phyloP scores from a whole-genome alignment of 1,140 invertebrate genomes.

The Chelonus insularis region DNA sequence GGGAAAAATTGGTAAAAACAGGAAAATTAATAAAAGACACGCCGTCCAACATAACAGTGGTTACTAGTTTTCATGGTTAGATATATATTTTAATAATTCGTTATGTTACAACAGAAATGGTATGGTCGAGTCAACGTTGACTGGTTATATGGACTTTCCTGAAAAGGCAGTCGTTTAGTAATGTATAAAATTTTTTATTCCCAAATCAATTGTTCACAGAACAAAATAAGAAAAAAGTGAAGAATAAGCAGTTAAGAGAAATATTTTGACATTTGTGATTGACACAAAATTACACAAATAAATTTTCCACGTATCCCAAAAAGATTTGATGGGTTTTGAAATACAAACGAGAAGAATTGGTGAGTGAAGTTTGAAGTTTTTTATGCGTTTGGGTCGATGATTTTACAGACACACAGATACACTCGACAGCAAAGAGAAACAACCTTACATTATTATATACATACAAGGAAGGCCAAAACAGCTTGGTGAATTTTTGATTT shows the following conservation, averaged over 20 bases:
- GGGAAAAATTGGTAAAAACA: no score
- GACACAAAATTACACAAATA: constrained; percentile 12
- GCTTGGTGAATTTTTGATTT: constrained; percentile 40
- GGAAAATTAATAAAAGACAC: no score
- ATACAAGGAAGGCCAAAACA: background rate
- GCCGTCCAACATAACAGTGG: no score
- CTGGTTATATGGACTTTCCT: no score
- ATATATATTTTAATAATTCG: no score
- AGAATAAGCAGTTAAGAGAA: background rate
- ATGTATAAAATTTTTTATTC: background rate
- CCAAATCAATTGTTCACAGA: background rate
- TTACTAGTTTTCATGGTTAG: no score
- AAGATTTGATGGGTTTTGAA: constrained; percentile 15
- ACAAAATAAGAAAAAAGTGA: background rate
- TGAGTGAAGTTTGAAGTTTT: constrained; percentile 10
- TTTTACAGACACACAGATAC: no score
- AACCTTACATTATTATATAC: background rate
- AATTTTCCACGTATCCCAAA: constrained; percentile 2
- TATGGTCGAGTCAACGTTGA: no score
- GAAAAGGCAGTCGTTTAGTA: background rate
- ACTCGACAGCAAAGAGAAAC: background rate
- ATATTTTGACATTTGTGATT: background rate
- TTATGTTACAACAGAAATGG: no score
- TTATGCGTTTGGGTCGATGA: background rate
- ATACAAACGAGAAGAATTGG: constrained; percentile 13